These are phyloP conservation scores for Elgaria multicarinata DNA, from an alignment of 2,113 vertebrate genomes.

Conservation along the genomic window DNA sequence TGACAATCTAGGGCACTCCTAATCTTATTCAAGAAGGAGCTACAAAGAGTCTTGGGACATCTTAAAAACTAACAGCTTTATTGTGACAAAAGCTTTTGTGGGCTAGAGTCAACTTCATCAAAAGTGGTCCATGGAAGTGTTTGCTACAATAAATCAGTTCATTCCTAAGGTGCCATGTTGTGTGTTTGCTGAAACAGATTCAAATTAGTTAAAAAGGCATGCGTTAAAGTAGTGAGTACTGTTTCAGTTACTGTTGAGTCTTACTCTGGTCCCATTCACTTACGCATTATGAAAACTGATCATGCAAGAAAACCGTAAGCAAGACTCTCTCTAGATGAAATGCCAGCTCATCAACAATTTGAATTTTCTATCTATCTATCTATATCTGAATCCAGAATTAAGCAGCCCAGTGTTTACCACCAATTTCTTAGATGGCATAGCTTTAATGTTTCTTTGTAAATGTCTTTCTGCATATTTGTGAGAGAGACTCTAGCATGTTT, in stretches of 20 bases:
- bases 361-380: not conserved
- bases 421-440: not conserved
- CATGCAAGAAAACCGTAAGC: not conserved
- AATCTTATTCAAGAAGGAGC: not conserved
- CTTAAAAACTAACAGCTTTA: not conserved
- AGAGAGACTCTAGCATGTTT: not conserved
- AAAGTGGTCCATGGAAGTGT: not conserved
- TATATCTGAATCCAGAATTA: fast-evolving
- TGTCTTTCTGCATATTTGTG: slow-evolving; percentile 10
- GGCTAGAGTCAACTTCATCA: not conserved
- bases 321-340: not conserved
- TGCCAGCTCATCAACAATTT: not conserved
- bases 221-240: not conserved
- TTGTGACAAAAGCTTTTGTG: not conserved
- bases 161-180: not conserved
- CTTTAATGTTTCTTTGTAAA: not conserved
- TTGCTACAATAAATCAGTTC: not conserved
- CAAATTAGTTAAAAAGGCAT: not conserved
- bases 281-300: not conserved
- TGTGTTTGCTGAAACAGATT: not conserved
- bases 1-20: not conserved
- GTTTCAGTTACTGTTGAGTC: not conserved
- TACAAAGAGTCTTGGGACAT: not conserved
- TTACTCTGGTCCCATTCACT: not conserved
- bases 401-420: not conserved